Conservation (phyloP, 2,113 vertebrate species). For the Speoplatyrhinus poulsoni region DNA sequence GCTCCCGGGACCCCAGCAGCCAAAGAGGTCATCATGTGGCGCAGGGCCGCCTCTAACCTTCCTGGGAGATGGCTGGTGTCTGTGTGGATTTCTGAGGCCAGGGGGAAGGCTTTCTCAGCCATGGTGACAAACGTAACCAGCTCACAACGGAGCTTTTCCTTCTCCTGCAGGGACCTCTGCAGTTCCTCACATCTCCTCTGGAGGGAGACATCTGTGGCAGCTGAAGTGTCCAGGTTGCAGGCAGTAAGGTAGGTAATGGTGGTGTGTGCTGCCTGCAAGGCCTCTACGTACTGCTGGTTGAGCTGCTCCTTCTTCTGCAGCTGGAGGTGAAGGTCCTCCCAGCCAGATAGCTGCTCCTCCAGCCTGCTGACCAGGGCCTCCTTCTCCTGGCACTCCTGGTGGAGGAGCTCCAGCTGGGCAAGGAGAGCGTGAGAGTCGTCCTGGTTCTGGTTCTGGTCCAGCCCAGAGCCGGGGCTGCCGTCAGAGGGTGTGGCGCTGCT, state of each 20-base stretch:
- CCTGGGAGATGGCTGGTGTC: constrained; percentile 51
- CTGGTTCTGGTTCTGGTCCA: constrained; percentile 11
- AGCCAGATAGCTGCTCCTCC: constrained; percentile 58
- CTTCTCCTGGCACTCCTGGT: constrained; percentile 78
- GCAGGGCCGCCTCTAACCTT: constrained; percentile 57
- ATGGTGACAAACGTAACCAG: constrained; percentile 64
- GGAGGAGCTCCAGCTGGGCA: constrained; percentile 74
- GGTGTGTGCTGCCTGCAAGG: constrained; percentile 73
- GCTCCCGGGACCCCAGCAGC: constrained; percentile 12
- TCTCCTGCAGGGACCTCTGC: constrained; percentile 61
- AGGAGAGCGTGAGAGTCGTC: constrained; percentile 39
- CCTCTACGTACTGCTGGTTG: constrained; percentile 60
- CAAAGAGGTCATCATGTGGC: constrained; percentile 26
- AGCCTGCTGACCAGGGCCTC: constrained; percentile 68
- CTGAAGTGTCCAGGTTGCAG: constrained; percentile 69
- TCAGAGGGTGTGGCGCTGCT: constrained; percentile 41
- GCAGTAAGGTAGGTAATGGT: constrained; percentile 79
- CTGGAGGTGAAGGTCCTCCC: constrained; percentile 62
- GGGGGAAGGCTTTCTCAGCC: constrained; percentile 42
- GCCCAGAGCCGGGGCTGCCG: constrained; percentile 16
- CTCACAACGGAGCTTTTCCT: constrained; percentile 61
- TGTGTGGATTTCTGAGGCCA: constrained; percentile 22
- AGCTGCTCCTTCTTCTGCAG: constrained; percentile 70
- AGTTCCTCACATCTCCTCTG: constrained; percentile 51
- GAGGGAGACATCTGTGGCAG: constrained; percentile 29